These are phyloP conservation scores for Onychomys arenicola DNA, from an alignment of 2,797 vertebrate species.

Conservation along the genomic window DNA sequence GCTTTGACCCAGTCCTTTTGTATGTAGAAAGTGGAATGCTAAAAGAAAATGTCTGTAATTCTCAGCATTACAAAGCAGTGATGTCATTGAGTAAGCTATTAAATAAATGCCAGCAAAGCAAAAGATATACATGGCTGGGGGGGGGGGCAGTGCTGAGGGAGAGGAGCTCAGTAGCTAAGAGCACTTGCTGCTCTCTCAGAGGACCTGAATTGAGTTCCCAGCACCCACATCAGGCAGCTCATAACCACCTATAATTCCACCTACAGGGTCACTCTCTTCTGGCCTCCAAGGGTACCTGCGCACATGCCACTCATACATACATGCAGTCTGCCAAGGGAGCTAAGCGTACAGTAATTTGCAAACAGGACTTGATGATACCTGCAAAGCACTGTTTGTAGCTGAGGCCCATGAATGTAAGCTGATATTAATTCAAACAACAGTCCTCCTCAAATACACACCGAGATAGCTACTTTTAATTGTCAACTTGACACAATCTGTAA, in stretches of 20 bases:
- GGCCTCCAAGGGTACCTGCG: neutral
- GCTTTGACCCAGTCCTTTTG: neutral
- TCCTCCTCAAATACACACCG: neutral
- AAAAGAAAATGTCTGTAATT: neutral
- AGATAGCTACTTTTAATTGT: neutral
- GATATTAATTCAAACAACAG: constrained; percentile 22
- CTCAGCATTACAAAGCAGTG: neutral
- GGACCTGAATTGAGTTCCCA: neutral
- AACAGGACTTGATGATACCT: neutral
- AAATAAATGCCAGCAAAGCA: neutral
- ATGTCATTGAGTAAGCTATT: neutral
- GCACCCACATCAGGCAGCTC: neutral
- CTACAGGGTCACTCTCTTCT: neutral
- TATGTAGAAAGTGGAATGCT: neutral
- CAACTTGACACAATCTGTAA: neutral
- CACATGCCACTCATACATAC: neutral
- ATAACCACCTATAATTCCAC: neutral
- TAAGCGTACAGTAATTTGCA: neutral
- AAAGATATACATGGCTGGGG: neutral
- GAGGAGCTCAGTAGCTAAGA: neutral
- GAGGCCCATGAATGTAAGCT: neutral
- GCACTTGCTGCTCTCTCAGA: neutral
- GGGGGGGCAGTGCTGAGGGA: too few species aligned
- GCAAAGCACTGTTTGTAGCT: neutral
- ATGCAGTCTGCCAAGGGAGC: neutral